phyloP scores from a whole-genome alignment of 2,888 invertebrate species.

The Folsomia manolachei region DNA sequence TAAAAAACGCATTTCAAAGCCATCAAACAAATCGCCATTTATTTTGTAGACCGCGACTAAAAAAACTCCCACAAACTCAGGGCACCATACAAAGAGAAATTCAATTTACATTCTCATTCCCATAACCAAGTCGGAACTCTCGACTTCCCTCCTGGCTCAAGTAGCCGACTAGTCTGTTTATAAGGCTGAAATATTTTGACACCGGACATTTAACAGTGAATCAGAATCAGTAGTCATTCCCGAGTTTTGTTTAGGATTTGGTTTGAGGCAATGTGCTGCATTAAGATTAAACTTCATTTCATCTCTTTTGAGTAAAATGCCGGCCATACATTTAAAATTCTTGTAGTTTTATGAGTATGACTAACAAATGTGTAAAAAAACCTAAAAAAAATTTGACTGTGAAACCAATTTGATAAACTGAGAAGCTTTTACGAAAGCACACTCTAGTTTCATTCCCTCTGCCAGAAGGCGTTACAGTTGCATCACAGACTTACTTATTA shows the following conservation, averaged over 20 bases:
- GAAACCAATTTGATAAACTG: not conserved
- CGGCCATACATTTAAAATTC: not conserved
- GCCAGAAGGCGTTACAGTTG: not conserved
- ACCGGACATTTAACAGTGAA: slow-evolving; percentile 2
- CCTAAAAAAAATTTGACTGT: not conserved
- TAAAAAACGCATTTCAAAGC: too few species aligned
- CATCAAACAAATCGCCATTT: too few species aligned
- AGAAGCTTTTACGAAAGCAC: not conserved
- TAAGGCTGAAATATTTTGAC: slow-evolving; percentile 15
- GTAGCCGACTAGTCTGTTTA: not conserved
- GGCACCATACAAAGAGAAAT: not conserved
- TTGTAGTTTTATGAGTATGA: too few species aligned
- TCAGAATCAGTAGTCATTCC: too few species aligned
- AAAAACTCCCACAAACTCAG: too few species aligned
- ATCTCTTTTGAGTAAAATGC: not conserved
- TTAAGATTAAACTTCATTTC: slow-evolving; percentile 15
- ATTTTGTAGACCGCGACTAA: too few species aligned
- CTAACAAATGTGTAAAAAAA: not conserved
- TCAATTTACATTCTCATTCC: not conserved
- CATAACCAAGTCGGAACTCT: slow-evolving; percentile 9
- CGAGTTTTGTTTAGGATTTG: too few species aligned
- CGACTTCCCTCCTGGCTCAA: too few species aligned
- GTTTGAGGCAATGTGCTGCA: slow-evolving; percentile 19
- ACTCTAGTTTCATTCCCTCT: not conserved
- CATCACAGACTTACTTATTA: not conserved